These are phyloP conservation scores for Intellagama lesueurii DNA, from an alignment of 2,797 vertebrate species.

Conservation along the genomic window DNA sequence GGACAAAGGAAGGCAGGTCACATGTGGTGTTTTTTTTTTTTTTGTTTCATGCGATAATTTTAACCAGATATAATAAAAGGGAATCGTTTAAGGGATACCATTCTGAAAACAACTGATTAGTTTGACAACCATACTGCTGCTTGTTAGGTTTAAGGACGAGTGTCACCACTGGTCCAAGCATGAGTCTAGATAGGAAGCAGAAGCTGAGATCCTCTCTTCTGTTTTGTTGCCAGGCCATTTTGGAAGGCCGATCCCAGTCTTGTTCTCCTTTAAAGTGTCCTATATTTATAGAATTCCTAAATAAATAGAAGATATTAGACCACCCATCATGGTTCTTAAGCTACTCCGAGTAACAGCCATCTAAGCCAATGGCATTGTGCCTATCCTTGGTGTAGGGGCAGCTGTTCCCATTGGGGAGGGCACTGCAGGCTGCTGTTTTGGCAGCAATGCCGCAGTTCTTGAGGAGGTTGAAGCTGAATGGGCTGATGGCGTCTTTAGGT, in stretches of 20 bases:
- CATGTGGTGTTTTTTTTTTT: neutral
- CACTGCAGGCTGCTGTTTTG: conserved; percentile 83
- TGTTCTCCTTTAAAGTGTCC: conserved; percentile 88
- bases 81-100: neutral
- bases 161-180: conserved; percentile 15
- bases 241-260: conserved; percentile 72
- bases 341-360: conserved; percentile 95
- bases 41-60: neutral
- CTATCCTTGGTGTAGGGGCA: conserved; percentile 84
- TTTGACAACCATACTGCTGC: neutral
- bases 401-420: conserved; percentile 87
- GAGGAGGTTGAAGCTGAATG: conserved; percentile 92
- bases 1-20: neutral
- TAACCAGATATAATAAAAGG: neutral
- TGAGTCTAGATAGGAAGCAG: neutral
- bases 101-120: neutral
- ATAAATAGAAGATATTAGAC: conserved; percentile 85
- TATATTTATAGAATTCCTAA: conserved; percentile 83
- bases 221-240: conserved; percentile 27
- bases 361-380: conserved; percentile 86
- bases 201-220: conserved; percentile 23
- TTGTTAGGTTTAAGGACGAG: neutral
- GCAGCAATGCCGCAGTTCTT: conserved; percentile 91
- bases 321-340: conserved; percentile 69
- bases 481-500: conserved; percentile 88